Percentiles rank a stretch among this genome's conserved stretches.
These are phyloP conservation scores for Drosophila lowei DNA, from an alignment of 1,140 invertebrate genomes.

Conservation along the genomic window DNA sequence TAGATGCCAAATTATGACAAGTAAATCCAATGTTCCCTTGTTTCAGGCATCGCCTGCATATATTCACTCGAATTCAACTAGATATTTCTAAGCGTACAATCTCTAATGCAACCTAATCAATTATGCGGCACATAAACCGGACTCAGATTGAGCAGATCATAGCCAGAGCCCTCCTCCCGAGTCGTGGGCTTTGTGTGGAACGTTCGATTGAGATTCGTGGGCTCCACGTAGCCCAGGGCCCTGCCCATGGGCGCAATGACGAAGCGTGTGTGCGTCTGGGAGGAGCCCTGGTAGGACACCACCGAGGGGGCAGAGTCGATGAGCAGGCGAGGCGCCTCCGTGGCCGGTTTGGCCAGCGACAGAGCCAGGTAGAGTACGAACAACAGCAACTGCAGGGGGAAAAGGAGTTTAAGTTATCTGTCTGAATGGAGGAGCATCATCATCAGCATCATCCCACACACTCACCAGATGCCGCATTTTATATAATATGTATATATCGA, in stretches of 20 bases:
- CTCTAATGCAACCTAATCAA: slow-evolving; percentile 17
- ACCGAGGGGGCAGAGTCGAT: slow-evolving; percentile 77
- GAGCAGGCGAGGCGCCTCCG: slow-evolving; percentile 39
- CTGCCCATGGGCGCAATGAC: slow-evolving; percentile 77
- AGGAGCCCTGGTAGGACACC: slow-evolving; percentile 77
- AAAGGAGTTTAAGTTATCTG: background rate
- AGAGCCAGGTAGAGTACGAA: slow-evolving; percentile 15
- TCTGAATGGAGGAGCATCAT: background rate
- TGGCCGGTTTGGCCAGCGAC: slow-evolving; percentile 37
- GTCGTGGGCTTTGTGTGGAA: slow-evolving; percentile 50
- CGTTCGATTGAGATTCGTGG: slow-evolving; percentile 74
- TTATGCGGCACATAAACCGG: slow-evolving; percentile 71
- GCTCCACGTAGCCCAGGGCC: slow-evolving; percentile 73
- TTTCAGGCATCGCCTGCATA: no score
- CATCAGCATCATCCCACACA: slow-evolving; percentile 7
- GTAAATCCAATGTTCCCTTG: no score
- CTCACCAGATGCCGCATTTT: slow-evolving; percentile 69
- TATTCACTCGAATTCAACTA: slow-evolving; percentile 40
- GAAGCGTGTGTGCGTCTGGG: slow-evolving; percentile 71
- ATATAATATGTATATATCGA: background rate
- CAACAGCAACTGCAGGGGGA: slow-evolving; percentile 22
- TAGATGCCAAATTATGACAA: no score
- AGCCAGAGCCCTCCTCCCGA: slow-evolving; percentile 34
- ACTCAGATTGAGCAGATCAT: slow-evolving; percentile 61
- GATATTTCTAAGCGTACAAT: background rate